These are phyloP conservation scores for Acronicta aceris DNA, from an alignment of 2,888 invertebrate genomes.

Conservation along the genomic window DNA sequence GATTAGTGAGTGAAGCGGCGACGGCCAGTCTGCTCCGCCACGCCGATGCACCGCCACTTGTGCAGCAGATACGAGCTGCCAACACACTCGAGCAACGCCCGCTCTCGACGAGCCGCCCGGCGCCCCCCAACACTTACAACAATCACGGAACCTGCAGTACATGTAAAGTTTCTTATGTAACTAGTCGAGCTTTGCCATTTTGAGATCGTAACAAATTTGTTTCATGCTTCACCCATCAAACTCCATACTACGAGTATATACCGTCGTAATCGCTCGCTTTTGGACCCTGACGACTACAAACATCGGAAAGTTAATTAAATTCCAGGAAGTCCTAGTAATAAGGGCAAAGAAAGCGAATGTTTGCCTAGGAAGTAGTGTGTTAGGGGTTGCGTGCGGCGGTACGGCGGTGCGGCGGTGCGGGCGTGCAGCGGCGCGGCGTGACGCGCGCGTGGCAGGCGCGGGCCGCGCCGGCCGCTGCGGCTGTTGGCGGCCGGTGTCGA, in stretches of 20 bases:
- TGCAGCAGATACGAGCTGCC: conserved; percentile 23
- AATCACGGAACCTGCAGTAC: conserved; percentile 22
- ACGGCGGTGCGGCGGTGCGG: conserved; percentile 59
- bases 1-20: conserved; percentile 46
- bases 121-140: conserved; percentile 1
- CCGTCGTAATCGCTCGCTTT: neutral
- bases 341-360: conserved; percentile 72
- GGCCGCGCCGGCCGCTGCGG: conserved; percentile 75
- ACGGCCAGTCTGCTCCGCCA: conserved; percentile 42
- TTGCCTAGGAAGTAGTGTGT: conserved; percentile 63
- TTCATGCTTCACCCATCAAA: conserved; percentile 21
- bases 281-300: conserved; percentile 28
- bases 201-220: conserved; percentile 6
- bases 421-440: conserved; percentile 57
- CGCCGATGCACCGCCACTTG: conserved; percentile 37
- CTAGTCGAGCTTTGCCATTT: conserved; percentile 17
- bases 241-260: conserved; percentile 1
- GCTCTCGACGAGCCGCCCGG: conserved; percentile 13
- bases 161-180: conserved; percentile 53
- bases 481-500: conserved; percentile 83
- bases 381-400: conserved; percentile 63
- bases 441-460: conserved; percentile 63
- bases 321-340: conserved; percentile 61
- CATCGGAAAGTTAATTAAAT: conserved; percentile 63
- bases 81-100: conserved; percentile 13